These are phyloP conservation scores for Listrodromus nycthemerus DNA, from an alignment of 2,888 invertebrate species.

Conservation along the genomic window DNA sequence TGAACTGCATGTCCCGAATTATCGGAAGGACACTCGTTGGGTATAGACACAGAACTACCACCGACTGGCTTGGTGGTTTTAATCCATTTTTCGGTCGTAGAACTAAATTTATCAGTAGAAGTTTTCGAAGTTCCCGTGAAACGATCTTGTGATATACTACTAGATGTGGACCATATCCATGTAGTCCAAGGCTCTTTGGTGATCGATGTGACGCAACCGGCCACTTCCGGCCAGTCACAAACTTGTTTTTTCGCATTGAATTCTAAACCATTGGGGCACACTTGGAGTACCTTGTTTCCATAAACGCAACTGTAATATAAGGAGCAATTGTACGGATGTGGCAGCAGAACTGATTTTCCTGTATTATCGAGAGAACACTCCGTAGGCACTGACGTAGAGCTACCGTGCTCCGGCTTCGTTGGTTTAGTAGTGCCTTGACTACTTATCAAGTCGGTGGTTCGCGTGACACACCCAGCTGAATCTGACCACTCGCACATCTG, in stretches of 20 bases:
- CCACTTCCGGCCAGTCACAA: constrained; percentile 61
- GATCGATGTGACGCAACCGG: constrained; percentile 52
- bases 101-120: background rate
- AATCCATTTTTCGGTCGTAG: background rate
- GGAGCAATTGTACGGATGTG: constrained; percentile 58
- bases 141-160: background rate
- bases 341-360: constrained; percentile 33
- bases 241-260: constrained; percentile 54
- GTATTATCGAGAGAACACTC: constrained; percentile 51
- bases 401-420: background rate
- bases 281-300: constrained; percentile 50
- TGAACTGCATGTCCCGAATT: constrained; percentile 13
- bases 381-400: background rate
- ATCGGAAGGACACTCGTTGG: background rate
- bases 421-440: background rate
- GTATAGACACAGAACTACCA: too few species aligned
- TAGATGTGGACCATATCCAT: background rate
- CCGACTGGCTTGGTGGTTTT: too few species aligned
- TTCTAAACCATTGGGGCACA: constrained; percentile 51
- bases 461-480: constrained; percentile 55
- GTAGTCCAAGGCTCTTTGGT: background rate
- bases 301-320: constrained; percentile 62
- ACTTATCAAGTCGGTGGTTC: background rate
- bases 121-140: background rate
- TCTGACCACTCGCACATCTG: constrained; percentile 66